Percentiles rank a stretch among this genome's conserved stretches.
Evolutionary conservation across 2,797 vertebrate genomes (phyloP).

Genomic region (Hemibagrus guttatus): DNA sequence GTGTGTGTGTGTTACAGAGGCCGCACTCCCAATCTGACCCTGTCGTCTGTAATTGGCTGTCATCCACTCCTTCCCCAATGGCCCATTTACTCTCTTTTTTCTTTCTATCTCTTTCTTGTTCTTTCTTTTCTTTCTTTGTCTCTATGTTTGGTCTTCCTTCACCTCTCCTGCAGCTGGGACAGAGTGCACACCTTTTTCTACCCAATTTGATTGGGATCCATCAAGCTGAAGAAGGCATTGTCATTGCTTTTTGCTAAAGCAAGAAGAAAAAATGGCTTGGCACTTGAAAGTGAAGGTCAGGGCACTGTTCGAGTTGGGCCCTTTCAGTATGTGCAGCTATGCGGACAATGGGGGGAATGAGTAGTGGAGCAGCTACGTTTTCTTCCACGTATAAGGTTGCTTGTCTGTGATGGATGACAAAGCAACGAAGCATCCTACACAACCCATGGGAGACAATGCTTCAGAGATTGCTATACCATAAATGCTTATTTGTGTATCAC

Average conservation of each 20-base stretch:
- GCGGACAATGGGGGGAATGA: conserved; percentile 47
- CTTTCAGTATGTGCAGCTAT: conserved; percentile 56
- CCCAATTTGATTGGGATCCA: conserved; percentile 53
- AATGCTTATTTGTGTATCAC: conserved; percentile 40
- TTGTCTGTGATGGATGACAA: conserved; percentile 62
- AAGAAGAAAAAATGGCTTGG: conserved; percentile 38
- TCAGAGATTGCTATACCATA: conserved; percentile 49
- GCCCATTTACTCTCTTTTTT: conserved; percentile 41
- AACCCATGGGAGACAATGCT: conserved; percentile 41
- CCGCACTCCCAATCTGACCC: conserved; percentile 52
- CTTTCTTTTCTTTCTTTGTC: background rate
- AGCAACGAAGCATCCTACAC: conserved; percentile 56
- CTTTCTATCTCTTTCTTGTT: conserved; percentile 4
- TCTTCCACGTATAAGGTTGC: conserved; percentile 40
- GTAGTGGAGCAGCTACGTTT: conserved; percentile 52
- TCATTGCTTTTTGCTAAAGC: conserved; percentile 24
- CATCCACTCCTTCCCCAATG: conserved; percentile 41
- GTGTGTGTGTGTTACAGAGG: conserved; percentile 33
- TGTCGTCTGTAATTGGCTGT: conserved; percentile 62
- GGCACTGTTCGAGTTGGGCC: conserved; percentile 59
- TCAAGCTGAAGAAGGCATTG: conserved; percentile 45
- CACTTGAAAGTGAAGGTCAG: conserved; percentile 56
- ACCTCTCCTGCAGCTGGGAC: conserved; percentile 36
- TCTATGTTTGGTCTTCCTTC: conserved; percentile 16
- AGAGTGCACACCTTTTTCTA: conserved; percentile 46